A percentile compares a stretch with the other conserved stretches of the same genome.
Conservation (phyloP, 2,113 vertebrate genomes). For the Limanda limanda region DNA sequence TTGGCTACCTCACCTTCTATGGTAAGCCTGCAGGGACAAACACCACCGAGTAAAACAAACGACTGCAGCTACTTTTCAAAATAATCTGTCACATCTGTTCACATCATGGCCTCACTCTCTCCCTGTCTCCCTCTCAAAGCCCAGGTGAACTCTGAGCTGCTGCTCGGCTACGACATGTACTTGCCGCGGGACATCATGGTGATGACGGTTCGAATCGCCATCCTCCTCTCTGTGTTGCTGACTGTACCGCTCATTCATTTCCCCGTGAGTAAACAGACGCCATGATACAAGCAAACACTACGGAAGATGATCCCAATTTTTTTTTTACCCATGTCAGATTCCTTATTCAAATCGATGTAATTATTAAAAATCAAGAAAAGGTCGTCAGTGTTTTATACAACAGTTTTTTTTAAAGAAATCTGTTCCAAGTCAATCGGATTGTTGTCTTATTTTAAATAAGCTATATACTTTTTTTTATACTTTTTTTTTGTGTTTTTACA, state of each 20-base stretch:
- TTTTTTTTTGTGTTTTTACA: background rate
- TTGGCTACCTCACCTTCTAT: conserved; percentile 98
- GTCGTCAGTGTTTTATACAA: background rate
- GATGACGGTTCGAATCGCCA: conserved; percentile 88
- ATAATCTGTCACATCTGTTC: background rate
- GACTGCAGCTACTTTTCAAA: too few species aligned
- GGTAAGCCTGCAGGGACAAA: conserved; percentile 79
- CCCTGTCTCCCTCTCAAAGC: conserved; percentile 75
- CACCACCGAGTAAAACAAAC: background rate
- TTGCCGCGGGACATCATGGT: conserved; percentile 87
- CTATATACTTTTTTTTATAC: background rate
- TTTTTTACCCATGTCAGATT: background rate
- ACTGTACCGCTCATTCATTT: conserved; percentile 96
- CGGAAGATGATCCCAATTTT: background rate
- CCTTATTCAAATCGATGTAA: background rate
- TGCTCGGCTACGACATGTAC: conserved; percentile 86
- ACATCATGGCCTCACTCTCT: background rate
- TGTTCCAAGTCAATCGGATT: background rate
- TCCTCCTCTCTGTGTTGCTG: conserved; percentile 89
- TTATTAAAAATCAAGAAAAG: background rate
- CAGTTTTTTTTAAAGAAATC: background rate
- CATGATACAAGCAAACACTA: too few species aligned
- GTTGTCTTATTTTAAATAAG: background rate
- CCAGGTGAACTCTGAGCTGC: conserved; percentile 89
- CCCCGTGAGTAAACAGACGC: conserved; percentile 86